Base-by-base conservation (phyloP, 2,797 vertebrate genomes). In the Botia kubotai region DNA sequence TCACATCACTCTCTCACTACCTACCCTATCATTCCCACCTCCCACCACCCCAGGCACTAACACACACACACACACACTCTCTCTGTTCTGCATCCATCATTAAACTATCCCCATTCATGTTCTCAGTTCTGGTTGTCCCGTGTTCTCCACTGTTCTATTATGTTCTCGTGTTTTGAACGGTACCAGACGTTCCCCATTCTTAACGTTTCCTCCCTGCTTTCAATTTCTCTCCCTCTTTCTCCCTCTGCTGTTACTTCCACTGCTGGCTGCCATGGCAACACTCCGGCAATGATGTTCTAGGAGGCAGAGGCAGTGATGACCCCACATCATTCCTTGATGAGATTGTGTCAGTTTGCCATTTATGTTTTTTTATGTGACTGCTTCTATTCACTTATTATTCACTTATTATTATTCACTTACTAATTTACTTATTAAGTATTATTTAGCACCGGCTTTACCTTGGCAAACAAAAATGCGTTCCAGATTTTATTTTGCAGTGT, bases 221-320 rank as follows among this genome's bases (percentile, higher is more conserved):
- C 19, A 70, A 52, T 76, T 12, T 81, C 73, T 87, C 78, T 80
- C 60, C 67, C 75, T 79, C 33, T 82, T 77, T 82, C 63, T 79
- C 55, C 21, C 75, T 81, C 55, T 69, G 57, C 63, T 62, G 50
- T 60, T 77, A 66, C 69, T 78, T 73, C 80, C 75, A 77, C 67
- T 53, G 36, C 75, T 84, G 2, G 86, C 84, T 86, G n/a, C 83
- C 81, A 81, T 87, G 83, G 83, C 81, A 86, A 87, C 86, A 68
- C 81, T 75, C 29, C n/a, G n/a, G 60, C 72, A 83, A 39, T 79
- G 63, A 43, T 76, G 83, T 76, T 82, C 63, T 50, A 76, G 50
- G 81, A 85, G 55, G 68, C 57, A 73, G 48, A 48, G 55, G 66
- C 11, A 26, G 62, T 69, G 77, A 68, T 69, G 79, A 33, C 36